Percentiles rank a stretch among this genome's conserved stretches.
Evolutionary conservation across 2,797 vertebrate genomes (phyloP).

Genomic region (Vespertilio murinus): DNA sequence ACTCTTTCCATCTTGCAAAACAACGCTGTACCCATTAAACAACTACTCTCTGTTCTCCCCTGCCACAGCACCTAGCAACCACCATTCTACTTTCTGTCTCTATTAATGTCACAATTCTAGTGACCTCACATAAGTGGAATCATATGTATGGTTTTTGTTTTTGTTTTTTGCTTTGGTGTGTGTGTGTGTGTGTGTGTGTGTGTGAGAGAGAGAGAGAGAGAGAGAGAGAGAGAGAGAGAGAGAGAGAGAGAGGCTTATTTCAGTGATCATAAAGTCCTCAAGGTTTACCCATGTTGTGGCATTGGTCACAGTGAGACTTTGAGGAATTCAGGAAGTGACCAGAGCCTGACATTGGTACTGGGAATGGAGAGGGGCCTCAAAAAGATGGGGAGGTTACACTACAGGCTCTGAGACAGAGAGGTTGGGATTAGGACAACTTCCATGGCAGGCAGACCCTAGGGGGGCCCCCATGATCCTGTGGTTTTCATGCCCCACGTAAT

Average conservation of each 20-base stretch:
- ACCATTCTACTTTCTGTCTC: background rate
- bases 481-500: background rate
- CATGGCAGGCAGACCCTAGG: background rate
- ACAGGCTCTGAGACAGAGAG: background rate
- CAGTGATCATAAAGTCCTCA: background rate
- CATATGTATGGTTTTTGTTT: background rate
- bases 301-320: background rate
- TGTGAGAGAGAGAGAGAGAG: no score
- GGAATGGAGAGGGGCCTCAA: background rate
- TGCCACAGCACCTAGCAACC: background rate
- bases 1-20: background rate
- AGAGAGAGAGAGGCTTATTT: background rate
- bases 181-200: background rate
- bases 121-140: background rate
- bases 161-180: background rate
- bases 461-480: background rate
- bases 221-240: no score
- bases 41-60: background rate
- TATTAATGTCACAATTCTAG: background rate
- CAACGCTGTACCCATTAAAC: background rate
- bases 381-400: fast-evolving
- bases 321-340: background rate
- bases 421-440: background rate
- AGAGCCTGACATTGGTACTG: background rate
- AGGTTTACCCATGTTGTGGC: background rate